phyloP scores from a whole-genome alignment of 2,797 vertebrate species.

The Loriculus beryllinus region DNA sequence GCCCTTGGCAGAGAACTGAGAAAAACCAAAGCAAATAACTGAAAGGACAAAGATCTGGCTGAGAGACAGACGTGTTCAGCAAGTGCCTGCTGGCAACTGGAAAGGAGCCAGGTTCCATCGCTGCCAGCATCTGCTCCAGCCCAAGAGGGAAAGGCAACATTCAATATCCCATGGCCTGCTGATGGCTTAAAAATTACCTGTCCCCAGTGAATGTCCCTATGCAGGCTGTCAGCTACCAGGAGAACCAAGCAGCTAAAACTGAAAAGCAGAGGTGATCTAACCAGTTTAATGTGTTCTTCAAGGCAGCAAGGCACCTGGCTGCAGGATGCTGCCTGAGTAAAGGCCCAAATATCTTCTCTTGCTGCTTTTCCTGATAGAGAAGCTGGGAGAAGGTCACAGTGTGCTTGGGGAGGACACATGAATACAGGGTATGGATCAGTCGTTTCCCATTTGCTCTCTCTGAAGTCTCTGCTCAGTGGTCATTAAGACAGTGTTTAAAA shows the following conservation, averaged over 20 bases:
- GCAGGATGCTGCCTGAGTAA: not conserved
- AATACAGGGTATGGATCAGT: not conserved
- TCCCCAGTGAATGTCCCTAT: not conserved
- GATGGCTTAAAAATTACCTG: not conserved
- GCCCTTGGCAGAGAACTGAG: not conserved
- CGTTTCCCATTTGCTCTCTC: not conserved
- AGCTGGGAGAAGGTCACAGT: not conserved
- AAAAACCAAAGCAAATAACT: not conserved
- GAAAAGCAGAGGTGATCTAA: not conserved
- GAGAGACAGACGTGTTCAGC: not conserved
- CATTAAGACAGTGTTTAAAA: not conserved
- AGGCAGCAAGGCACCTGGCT: not conserved
- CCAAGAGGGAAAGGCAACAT: not conserved
- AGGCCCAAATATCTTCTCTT: not conserved
- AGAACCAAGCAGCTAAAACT: not conserved
- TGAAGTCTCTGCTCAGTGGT: not conserved
- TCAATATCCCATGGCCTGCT: not conserved
- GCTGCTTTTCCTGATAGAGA: not conserved
- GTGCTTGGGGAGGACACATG: not conserved
- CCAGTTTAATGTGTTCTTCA: fast-evolving
- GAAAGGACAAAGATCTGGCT: slow-evolving; percentile 33
- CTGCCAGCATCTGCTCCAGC: not conserved
- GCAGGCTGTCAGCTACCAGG: not conserved
- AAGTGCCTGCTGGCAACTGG: not conserved
- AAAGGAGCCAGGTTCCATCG: not conserved